Evolutionary conservation across 2,797 vertebrate species (phyloP), one percentile per base, ranked within the genome.

Genomic region (Gymnodraco acuticeps): DNA sequence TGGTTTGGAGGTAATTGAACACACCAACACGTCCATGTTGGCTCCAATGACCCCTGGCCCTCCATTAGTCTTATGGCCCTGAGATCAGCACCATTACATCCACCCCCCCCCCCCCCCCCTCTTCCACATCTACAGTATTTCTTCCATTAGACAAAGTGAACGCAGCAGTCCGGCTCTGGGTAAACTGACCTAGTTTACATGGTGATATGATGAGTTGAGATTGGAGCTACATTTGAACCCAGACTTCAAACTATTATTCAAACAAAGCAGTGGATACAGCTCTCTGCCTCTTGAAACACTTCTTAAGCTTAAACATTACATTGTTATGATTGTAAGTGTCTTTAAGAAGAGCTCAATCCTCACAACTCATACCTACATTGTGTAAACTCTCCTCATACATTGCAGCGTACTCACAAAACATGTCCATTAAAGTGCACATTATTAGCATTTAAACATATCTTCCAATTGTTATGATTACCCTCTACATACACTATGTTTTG

Each of bases 131-230:
- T 33, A 43, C 60, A 27, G 12, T 38, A 38, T 47, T 82, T n/a
- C 27, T 42, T 56, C 52, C 50, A 63, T 64, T 38, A 27, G 45
- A 65, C 68, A 13, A 59, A 50, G 70, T 70, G 70, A 84, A 56
- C 77, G 42, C 59, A 59, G 70, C 73, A 42, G 64, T 38, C 54
- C 56, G 58, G 70, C 76, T 81, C 61, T 33, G 63, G 56, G 42
- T 51, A 59, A 67, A 76, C 75, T 90, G 87, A 93, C 88, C 89
- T 77, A 89, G 77, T 92, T 91, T 88, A 83, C 84, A 87, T 80
- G 81, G 17, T 81, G 87, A 91, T 78, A 80, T 78, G 80, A 87
- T 86, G 74, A 83, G 72, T 74, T 71, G 58, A 84, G 87, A 89
- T 85, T 80, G 56, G 81, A 81, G 82, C 80, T 77, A 72, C 78